phyloP scores from a whole-genome alignment of 2,797 vertebrate genomes.

The Squalus acanthias region DNA sequence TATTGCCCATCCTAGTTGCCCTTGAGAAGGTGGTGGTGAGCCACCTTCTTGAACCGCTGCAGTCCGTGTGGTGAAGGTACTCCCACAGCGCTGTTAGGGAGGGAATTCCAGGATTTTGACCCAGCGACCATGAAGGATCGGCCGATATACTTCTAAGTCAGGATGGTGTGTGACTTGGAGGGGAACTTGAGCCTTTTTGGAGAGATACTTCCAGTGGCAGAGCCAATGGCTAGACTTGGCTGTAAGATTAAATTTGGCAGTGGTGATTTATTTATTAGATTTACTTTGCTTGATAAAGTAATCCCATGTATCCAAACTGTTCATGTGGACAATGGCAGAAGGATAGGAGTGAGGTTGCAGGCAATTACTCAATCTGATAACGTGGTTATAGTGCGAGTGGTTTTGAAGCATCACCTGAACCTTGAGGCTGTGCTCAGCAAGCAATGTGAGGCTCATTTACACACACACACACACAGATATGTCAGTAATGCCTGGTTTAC shows the following conservation, averaged over 20 bases:
- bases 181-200: neutral
- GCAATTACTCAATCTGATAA: neutral
- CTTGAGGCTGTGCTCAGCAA: neutral
- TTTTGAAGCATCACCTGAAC: constrained; percentile 1
- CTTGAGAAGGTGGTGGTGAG: too few species aligned
- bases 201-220: neutral
- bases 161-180: too few species aligned
- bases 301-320: neutral
- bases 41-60: too few species aligned
- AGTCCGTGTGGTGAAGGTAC: too few species aligned
- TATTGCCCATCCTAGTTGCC: too few species aligned
- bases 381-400: neutral
- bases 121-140: too few species aligned
- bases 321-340: neutral
- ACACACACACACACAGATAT: neutral
- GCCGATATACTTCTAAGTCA: too few species aligned
- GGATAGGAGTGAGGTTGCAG: neutral
- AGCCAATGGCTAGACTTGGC: neutral
- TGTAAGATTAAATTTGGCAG: neutral
- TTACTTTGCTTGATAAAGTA: neutral
- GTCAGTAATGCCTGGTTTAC: neutral
- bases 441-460: neutral
- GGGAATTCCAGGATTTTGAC: too few species aligned
- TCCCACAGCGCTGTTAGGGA: too few species aligned
- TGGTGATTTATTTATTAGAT: neutral